Base-by-base conservation (phyloP, 2,113 vertebrate genomes). In the Nymphicus hollandicus region DNA sequence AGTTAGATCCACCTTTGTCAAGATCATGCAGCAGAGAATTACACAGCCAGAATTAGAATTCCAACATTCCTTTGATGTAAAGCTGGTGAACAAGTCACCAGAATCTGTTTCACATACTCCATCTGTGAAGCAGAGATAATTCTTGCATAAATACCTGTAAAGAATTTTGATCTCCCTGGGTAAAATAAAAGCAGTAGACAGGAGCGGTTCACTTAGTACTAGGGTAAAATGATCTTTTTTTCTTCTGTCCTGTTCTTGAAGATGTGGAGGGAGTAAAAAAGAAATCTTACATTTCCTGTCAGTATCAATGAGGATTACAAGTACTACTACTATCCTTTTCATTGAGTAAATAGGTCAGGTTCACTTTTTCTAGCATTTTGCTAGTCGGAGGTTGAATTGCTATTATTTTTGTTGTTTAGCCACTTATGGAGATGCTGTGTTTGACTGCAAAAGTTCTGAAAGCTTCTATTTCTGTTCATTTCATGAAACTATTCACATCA, bases 141-240 rank as follows among this genome's bases (percentile, higher is more conserved):
- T 86, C 82, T 66, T 93, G 76, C 86, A 90, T 90, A 93, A 93
- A 94, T 81, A 94, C 50, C 92, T 78, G 63, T 52, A 27, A 86
- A 94, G 68, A 73, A 92, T 93, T 96, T 96, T 90, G 71, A 66
- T 94, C n/a, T 88, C 31, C 83, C 53, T 88, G 58, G 17, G 58
- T 88, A 72, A 88, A 93, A 86, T 80, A 80, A 93, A 91, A 90
- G 43, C n/a, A 73, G 17, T 46, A 83, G 74, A 77, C 71, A 91
- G 53, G 58, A 77, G 49, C 1, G 1, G 8, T 52, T 92, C n/a
- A 22, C 44, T 78, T 89, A 49, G 55, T 70, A 35, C 60, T 37
- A 47, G 47, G 24, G 27, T 68, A 83, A 80, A 80, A 49, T 50
- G 2, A 4, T 29, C 68, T 37, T 60, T 83, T 77, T 80, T 24